These are phyloP conservation scores for Linnaemya vulpina DNA, from an alignment of 2,888 invertebrate genomes.

Conservation along the genomic window DNA sequence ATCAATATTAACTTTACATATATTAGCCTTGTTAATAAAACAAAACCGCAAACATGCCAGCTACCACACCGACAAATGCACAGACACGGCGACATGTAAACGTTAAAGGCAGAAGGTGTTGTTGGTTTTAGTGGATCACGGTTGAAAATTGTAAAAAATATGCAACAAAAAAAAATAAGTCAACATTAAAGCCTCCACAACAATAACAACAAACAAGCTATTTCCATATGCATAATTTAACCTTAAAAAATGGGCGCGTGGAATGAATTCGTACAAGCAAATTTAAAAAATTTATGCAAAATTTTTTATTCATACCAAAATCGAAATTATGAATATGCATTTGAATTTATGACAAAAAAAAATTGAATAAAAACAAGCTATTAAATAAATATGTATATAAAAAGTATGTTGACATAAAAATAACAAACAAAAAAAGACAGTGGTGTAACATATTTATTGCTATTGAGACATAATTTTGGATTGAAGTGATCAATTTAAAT, in stretches of 20 bases:
- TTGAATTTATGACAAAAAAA: background rate
- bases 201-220: background rate
- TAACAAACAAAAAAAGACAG: no score
- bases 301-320: background rate
- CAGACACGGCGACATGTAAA: background rate
- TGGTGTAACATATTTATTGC: no score
- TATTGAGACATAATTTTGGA: no score
- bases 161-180: background rate
- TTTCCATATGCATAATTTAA: conserved; percentile 31
- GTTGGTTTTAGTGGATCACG: conserved; percentile 48
- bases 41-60: background rate
- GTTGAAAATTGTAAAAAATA: conserved; percentile 11
- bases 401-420: background rate
- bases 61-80: no score
- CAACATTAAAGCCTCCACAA: background rate
- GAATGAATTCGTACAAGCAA: conserved; percentile 19
- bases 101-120: conserved; percentile 33
- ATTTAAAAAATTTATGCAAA: conserved; percentile 50
- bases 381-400: background rate
- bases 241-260: conserved; percentile 46
- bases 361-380: background rate
- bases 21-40: background rate
- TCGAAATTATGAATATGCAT: conserved; percentile 29
- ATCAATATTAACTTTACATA: background rate
- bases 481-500: no score